Evolutionary conservation across 2,888 invertebrate species (phyloP).

Genomic region (Exocentrus adspersus): DNA sequence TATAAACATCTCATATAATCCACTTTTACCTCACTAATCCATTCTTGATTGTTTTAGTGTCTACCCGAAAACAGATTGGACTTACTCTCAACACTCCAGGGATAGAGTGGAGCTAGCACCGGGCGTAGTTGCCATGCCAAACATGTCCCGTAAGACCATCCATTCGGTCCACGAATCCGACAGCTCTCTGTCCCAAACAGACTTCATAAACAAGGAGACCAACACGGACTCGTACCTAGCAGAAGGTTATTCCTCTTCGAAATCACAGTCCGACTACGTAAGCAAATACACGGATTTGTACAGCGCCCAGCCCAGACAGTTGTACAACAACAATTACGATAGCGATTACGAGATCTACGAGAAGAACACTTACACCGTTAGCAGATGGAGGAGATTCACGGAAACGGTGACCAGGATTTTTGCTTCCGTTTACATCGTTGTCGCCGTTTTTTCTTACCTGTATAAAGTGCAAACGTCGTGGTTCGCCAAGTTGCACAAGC

Average conservation of each 20-base stretch:
- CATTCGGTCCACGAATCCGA: conserved; percentile 50
- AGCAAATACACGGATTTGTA: conserved; percentile 14
- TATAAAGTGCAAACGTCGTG: conserved; percentile 49
- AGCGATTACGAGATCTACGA: conserved; percentile 32
- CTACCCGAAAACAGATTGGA: conserved; percentile 92
- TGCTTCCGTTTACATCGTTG: conserved; percentile 41
- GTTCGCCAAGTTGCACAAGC: conserved; percentile 54
- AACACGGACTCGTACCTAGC: conserved; percentile 52
- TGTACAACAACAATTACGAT: conserved; percentile 46
- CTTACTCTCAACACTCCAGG: conserved; percentile 84
- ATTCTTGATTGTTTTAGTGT: conserved; percentile 69
- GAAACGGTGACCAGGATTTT: conserved; percentile 38
- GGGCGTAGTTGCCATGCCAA: conserved; percentile 85
- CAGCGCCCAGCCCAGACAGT: conserved; percentile 28
- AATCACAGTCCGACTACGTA: conserved; percentile 15
- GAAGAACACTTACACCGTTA: conserved; percentile 32
- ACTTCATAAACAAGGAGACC: conserved; percentile 51
- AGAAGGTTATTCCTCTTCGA: background rate
- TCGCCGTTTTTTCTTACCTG: too few species aligned
- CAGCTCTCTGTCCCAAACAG: conserved; percentile 12
- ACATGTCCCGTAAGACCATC: conserved; percentile 85
- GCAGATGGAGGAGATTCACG: conserved; percentile 38
- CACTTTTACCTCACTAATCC: too few species aligned
- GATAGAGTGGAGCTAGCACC: conserved; percentile 83
- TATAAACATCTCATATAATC: too few species aligned